Evolutionary conservation across 2,797 vertebrate genomes (phyloP).

Genomic region (Acanthis flammea): DNA sequence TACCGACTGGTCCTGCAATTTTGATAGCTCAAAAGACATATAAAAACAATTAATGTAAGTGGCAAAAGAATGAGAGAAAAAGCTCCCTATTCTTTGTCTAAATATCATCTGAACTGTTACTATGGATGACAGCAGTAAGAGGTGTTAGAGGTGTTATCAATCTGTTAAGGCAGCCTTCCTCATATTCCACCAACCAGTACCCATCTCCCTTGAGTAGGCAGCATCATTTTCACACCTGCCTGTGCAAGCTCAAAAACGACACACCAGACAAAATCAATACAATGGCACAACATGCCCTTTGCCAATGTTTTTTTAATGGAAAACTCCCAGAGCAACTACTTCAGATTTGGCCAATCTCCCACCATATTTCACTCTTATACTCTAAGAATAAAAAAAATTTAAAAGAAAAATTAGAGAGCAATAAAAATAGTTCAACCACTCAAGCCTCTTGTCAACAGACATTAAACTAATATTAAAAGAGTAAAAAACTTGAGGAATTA

Average conservation of each 20-base stretch:
- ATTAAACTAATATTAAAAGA: not conserved
- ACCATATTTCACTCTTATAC: not conserved
- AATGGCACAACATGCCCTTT: not conserved
- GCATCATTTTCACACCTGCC: not conserved
- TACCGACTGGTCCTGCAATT: not conserved
- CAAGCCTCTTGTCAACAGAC: not conserved
- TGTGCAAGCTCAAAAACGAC: not conserved
- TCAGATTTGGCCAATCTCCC: not conserved
- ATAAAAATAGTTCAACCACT: not conserved
- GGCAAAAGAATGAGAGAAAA: not conserved
- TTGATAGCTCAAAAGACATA: not conserved
- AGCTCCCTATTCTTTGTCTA: not conserved
- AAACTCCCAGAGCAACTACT: not conserved
- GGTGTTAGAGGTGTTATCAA: not conserved
- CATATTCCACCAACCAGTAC: not conserved
- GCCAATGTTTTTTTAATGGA: not conserved
- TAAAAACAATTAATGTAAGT: not conserved
- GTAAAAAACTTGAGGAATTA: not conserved
- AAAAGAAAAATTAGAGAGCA: not conserved
- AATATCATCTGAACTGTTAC: not conserved
- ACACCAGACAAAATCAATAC: not conserved
- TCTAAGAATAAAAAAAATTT: not conserved
- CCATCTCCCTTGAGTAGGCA: not conserved
- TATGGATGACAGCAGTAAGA: not conserved
- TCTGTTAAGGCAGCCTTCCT: not conserved